phyloP scores from a whole-genome alignment of 2,797 vertebrate species.

The Varecia variegata region DNA sequence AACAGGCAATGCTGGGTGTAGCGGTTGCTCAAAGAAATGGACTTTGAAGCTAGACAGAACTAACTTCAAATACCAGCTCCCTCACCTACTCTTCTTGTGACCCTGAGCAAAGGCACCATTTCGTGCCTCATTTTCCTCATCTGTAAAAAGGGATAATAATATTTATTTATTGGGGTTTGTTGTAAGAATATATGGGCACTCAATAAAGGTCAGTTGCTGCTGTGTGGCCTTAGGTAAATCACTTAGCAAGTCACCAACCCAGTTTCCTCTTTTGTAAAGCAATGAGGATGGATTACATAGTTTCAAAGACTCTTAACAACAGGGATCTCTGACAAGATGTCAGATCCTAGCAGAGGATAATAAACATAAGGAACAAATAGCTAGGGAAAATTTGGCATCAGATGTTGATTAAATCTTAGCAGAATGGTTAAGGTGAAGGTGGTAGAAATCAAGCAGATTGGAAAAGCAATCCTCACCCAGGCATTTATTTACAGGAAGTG shows the following conservation, averaged over 20 bases:
- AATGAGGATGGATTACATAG: neutral
- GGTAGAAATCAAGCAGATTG: conserved; percentile 84
- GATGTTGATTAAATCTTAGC: conserved; percentile 75
- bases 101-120: neutral
- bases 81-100: neutral
- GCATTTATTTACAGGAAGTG: conserved; percentile 79
- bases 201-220: neutral
- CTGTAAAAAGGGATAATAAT: neutral
- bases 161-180: neutral
- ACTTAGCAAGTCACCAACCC: neutral
- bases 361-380: neutral
- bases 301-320: neutral
- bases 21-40: neutral
- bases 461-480: conserved; percentile 86
- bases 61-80: neutral
- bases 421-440: conserved; percentile 85
- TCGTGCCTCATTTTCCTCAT: neutral
- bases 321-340: neutral
- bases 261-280: conserved; percentile 6
- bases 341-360: neutral
- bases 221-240: neutral
- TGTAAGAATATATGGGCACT: neutral
- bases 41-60: neutral
- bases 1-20: neutral
- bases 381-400: neutral